Base-by-base conservation (phyloP, 1,140 invertebrate genomes). In the Brachionus paranguensis region DNA sequence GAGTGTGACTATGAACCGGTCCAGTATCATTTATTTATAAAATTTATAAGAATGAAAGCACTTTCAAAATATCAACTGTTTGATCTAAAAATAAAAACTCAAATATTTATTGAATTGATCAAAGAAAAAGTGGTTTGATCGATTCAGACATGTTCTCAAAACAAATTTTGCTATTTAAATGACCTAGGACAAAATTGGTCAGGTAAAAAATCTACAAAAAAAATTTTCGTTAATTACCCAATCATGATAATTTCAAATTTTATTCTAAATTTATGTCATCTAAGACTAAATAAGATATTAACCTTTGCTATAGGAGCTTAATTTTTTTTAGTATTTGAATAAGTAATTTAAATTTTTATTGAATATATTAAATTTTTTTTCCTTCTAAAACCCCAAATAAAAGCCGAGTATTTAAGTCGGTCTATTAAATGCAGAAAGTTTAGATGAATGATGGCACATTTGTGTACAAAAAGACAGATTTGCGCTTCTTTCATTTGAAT, bases 281-380 rank as follows among this genome's bases (percentile, higher is more conserved):
- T 60, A 60, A 60, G 53, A 60, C 53, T 60, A 60, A 60, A 60
- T 60, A 60, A 60, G 53, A 60, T 60, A 60, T 60, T 60, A 60
- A 60, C 53, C 53, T 60, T 60, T 60, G 53, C 53, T 60, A 60
- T 20, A 60, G 20, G 53, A 60, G 53, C 53, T 60, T 20, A 60
- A 10, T 24, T 24, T 60, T 60, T 20, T 60, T 60, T 60, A 10
- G 20, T 47, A 60, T 60, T 60, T 60, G 53, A 60, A 60, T 60
- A 60, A 60, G 53, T 60, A 60, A 60, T 60, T 60, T 60, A 24
- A 60, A 20, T 60, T 60, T 60, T 20, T 60, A 60, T n/a, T 60
- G 53, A 60, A 24, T 60, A 60, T 60, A 60, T 60, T 60, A 60
- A 20, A 20, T 20, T 60, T 60, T 60, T 17, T 24, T 60, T 60